Base-by-base conservation (phyloP, 2,113 vertebrate genomes). In the Mormoops blainvillei region DNA sequence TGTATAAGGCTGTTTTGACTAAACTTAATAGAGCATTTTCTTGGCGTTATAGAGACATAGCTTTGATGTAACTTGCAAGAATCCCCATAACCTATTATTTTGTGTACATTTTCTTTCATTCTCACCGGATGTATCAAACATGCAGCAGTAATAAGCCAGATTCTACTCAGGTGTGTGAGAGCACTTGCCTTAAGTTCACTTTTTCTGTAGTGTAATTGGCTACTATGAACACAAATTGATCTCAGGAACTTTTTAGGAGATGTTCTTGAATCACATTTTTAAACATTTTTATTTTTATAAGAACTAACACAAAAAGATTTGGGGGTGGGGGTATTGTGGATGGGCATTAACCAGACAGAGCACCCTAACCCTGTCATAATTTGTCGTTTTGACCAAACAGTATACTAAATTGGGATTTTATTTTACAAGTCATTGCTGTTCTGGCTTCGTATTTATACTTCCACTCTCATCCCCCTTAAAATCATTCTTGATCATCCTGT, bases 401-500 rank as follows among this genome's bases (percentile, higher is more conserved):
- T 95, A 50, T 94, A 96, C 73, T 96, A 96, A 96, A 95, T 96
- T 96, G 94, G 89, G 94, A 82, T 76, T 96, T 96, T 95, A 52
- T 97, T 97, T 95, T 91, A 87, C 43, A 93, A 93, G 43, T 97
- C 89, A 92, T 96, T 93, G 93, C 93, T 95, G 22, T 95, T 93
- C 94, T 97, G 97, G 93, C 88, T 97, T 97, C 91, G 81, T 97
- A 83, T 78, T 96, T 97, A 96, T 2, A 84, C 38, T 28, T 97
- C 83, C 58, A 56, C 95, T 96, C 50, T 96, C 61, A 63, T 76
- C 61, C 45, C 41, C 70, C 20, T 93, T 94, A 93, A 97, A 96
- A 61, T 97, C 91, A 87, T 96, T 96, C 93, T 96, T 99, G 94
- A 98, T 97, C 89, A 92, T 95, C 84, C 58, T 98, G 33, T 98